Base-by-base conservation (phyloP, 2,113 vertebrate species). In the Anarrhichthys ocellatus region DNA sequence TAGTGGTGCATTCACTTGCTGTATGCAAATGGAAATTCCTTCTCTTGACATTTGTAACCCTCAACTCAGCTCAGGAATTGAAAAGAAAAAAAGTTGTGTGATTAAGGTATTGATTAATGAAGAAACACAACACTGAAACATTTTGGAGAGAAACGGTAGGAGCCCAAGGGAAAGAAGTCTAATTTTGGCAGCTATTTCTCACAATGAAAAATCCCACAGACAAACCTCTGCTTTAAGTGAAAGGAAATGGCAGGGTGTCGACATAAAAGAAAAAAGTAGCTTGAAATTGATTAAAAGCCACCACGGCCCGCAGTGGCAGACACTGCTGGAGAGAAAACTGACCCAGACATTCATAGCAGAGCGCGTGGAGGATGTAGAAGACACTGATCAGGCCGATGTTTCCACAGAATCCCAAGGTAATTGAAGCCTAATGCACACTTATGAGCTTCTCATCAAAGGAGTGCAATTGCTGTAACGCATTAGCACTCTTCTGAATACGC, bases 391-490 rank as follows among this genome's bases (percentile, higher is more conserved):
- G 32, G 64, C 80, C 70, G 42, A 83, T 82, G 66, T 81, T 70
- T 84, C 62, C 56, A 50, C 54, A 59, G 71, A 84, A 61, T 78
- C 42, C 69, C 15, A 5, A 80, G 72, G 62, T 85, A 92, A 90
- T 79, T 85, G 34, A 72, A 77, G 73, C 71, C 72, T 82, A 88
- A 89, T 80, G 58, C 75, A 71, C 64, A 36, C 44, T 73, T 78
- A 54, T 80, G 75, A 85, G 85, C 78, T 66, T 87, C 56, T 81
- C 56, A 82, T 79, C 63, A 78, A 80, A 82, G 50, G 73, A 86
- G 72, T 71, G 48, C 29, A 50, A 66, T 80, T 3, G 3, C 24
- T 48, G n/a, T 73, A 68, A 69, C 17, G 36, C 76, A 59, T 82
- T 81, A 80, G 75, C 71, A 73, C 67, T 85, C 78, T 68, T 7